These are phyloP conservation scores for Lagorchestes hirsutus DNA, from an alignment of 2,797 vertebrate species.

Conservation along the genomic window DNA sequence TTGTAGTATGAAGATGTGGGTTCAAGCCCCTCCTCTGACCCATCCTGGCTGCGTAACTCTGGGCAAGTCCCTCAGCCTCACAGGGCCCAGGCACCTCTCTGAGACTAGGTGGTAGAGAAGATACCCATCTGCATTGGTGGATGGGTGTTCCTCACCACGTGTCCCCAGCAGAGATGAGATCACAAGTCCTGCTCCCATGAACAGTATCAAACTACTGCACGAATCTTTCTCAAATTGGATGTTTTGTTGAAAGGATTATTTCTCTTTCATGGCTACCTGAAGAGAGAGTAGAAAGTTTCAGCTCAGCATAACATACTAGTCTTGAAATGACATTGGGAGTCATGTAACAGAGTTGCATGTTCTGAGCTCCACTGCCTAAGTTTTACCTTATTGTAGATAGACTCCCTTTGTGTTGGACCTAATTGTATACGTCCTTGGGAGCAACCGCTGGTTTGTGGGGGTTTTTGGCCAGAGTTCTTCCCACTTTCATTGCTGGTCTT, in stretches of 20 bases:
- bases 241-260: slow-evolving; percentile 13
- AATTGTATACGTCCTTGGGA: slow-evolving; percentile 68
- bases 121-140: neutral
- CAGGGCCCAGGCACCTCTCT: neutral
- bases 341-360: neutral
- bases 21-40: neutral
- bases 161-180: neutral
- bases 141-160: neutral
- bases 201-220: slow-evolving; percentile 10
- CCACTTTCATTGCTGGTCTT: slow-evolving; percentile 76
- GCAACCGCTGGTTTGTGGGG: slow-evolving; percentile 64
- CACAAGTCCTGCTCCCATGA: neutral
- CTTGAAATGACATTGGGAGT: neutral
- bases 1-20: neutral
- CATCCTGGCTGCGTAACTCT: neutral
- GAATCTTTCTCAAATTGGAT: slow-evolving; percentile 30
- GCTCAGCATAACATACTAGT: slow-evolving; percentile 3
- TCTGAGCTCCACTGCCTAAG: neutral
- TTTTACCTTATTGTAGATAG: neutral
- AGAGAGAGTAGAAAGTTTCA: slow-evolving; percentile 21
- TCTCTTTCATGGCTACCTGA: slow-evolving; percentile 8
- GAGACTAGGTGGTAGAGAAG: neutral
- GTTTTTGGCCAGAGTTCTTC: neutral
- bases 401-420: slow-evolving; percentile 40
- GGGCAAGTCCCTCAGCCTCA: neutral